Evolutionary conservation across 2,113 vertebrate species (phyloP).

Genomic region (Plectropomus leopardus): DNA sequence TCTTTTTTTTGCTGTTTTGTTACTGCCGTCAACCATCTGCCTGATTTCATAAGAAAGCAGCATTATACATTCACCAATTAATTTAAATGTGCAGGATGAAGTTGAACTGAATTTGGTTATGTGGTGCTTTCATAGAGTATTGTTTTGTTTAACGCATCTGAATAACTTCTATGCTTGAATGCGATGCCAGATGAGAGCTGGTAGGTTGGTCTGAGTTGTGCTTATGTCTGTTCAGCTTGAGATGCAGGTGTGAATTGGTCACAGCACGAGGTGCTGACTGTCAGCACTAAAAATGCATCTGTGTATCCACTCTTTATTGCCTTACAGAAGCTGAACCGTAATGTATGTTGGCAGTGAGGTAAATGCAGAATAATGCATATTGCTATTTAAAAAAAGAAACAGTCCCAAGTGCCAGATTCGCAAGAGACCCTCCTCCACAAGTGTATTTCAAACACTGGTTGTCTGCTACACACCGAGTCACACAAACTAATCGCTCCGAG

Average conservation of each 20-base stretch:
- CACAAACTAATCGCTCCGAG: not conserved
- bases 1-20: no score
- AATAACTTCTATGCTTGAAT: not conserved
- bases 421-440: not conserved
- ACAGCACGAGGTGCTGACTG: not conserved
- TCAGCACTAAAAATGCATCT: not conserved
- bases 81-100: not conserved
- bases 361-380: not conserved
- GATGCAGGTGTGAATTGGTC: constrained; percentile 4
- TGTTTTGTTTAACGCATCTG: not conserved
- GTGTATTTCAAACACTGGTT: not conserved
- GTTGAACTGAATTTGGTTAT: not conserved
- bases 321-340: not conserved
- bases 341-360: not conserved
- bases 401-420: not conserved
- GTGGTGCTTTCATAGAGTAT: not conserved
- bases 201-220: not conserved
- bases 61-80: no score
- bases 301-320: not conserved
- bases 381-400: not conserved
- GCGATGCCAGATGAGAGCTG: not conserved
- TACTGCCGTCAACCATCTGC: no score
- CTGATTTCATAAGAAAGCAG: no score
- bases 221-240: not conserved
- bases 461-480: not conserved